phyloP scores from a whole-genome alignment of 2,113 vertebrate genomes.

The Romanogobio albipinnatus region DNA sequence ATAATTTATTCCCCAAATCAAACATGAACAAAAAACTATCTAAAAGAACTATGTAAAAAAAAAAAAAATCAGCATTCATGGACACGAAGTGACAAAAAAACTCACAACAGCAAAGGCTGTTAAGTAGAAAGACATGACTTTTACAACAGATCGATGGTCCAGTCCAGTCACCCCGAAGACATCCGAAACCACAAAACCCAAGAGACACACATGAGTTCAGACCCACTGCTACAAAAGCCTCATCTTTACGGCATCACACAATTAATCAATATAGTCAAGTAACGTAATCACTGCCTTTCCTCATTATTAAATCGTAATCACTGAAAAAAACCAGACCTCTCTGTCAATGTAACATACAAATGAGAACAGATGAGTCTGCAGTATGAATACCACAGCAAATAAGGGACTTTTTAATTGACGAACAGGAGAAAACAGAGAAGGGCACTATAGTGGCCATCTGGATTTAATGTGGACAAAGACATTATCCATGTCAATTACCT shows the following conservation, averaged over 20 bases:
- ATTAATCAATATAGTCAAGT: slow-evolving; percentile 37
- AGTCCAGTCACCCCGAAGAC: slow-evolving; percentile 11
- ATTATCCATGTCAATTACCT: slow-evolving; percentile 25
- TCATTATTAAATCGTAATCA: slow-evolving; percentile 58
- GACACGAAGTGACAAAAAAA: neutral
- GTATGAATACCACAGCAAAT: slow-evolving; percentile 39
- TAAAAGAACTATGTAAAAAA: neutral
- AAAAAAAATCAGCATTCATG: slow-evolving; percentile 1
- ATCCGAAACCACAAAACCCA: slow-evolving; percentile 14
- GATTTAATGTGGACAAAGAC: slow-evolving; percentile 12
- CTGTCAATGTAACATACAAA: slow-evolving; percentile 44
- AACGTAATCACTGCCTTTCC: slow-evolving; percentile 58
- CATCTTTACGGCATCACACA: neutral
- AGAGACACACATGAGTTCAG: neutral
- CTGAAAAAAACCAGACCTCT: slow-evolving; percentile 38
- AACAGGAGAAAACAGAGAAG: slow-evolving; percentile 38
- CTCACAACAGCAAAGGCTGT: neutral
- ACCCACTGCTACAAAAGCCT: neutral
- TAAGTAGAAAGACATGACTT: slow-evolving; percentile 14
- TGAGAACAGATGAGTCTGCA: slow-evolving; percentile 56
- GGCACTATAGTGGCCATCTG: neutral
- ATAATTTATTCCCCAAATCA: too few species aligned
- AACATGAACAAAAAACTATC: neutral
- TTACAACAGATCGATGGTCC: neutral
- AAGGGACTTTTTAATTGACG: slow-evolving; percentile 47